Evolutionary conservation across 2,797 vertebrate species (phyloP).

Genomic region (Mastacembelus armatus): DNA sequence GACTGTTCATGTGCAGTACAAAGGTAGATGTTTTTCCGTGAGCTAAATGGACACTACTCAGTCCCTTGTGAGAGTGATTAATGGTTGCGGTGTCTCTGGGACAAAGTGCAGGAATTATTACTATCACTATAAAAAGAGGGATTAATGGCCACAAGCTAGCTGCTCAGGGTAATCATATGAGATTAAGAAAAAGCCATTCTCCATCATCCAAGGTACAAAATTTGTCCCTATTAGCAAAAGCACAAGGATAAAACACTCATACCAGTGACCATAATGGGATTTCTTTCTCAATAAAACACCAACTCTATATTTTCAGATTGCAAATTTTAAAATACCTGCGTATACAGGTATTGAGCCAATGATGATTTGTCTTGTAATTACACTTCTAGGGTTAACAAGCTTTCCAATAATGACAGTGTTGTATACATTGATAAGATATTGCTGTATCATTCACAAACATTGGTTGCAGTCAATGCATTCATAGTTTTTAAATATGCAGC

Average conservation of each 20-base stretch:
- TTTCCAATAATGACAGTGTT: too few relatives aligned
- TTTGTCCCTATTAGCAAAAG: conserved; percentile 52
- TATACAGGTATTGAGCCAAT: background rate
- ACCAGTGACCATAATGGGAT: conserved; percentile 5
- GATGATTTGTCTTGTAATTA: too few relatives aligned
- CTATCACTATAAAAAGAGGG: conserved; percentile 68
- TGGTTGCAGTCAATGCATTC: background rate
- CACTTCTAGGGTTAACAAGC: too few relatives aligned
- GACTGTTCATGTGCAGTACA: background rate
- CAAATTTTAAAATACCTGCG: background rate
- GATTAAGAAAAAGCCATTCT: conserved; percentile 68
- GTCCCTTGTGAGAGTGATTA: conserved; percentile 76
- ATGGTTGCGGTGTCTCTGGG: conserved; percentile 58
- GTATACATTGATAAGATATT: background rate
- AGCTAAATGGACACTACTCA: conserved; percentile 68
- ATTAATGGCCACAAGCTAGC: conserved; percentile 76
- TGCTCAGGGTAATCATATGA: conserved; percentile 77
- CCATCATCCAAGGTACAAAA: conserved; percentile 39
- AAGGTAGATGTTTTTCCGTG: conserved; percentile 31
- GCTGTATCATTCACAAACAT: conserved; percentile 8
- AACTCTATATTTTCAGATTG: background rate
- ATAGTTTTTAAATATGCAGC: conserved; percentile 1
- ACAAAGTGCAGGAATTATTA: conserved; percentile 79
- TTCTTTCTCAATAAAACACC: conserved; percentile 5
- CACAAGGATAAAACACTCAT: conserved; percentile 34